Evolutionary conservation across 2,888 invertebrate genomes (phyloP).

Genomic region (Hermodice carunculata): DNA sequence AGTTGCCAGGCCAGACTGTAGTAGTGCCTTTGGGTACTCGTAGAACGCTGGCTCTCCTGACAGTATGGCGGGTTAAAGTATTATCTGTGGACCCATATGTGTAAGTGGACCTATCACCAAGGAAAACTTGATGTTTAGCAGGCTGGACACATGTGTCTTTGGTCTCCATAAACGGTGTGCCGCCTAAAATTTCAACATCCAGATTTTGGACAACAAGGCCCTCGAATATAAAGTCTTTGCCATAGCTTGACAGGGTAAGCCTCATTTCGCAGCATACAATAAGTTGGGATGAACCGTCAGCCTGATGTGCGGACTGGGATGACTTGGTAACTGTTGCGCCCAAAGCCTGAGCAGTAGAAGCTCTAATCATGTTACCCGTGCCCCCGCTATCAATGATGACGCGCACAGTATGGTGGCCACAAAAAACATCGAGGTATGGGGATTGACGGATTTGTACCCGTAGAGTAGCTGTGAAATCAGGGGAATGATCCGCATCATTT

Average conservation of each 20-base stretch:
- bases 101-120: neutral
- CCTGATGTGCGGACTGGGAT: neutral
- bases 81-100: neutral
- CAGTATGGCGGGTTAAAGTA: neutral
- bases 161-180: conserved; percentile 40
- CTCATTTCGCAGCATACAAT: neutral
- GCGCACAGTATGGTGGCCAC: neutral
- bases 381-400: neutral
- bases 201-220: conserved; percentile 34
- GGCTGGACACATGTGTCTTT: conserved; percentile 42
- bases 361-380: no score
- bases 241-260: neutral
- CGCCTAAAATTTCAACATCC: conserved; percentile 38
- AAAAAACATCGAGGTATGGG: neutral
- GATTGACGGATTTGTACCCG: neutral
- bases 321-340: neutral
- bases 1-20: neutral
- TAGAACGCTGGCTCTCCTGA: neutral
- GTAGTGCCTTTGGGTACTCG: no score
- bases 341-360: no score
- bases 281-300: neutral
- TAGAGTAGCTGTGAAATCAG: no score
- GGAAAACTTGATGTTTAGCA: conserved; percentile 24
- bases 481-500: no score
- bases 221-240: conserved; percentile 5